A percentile compares a stretch with the other conserved stretches of the same genome.
phyloP scores from a whole-genome alignment of 2,888 invertebrate species.

The Diachrysia chrysitis region DNA sequence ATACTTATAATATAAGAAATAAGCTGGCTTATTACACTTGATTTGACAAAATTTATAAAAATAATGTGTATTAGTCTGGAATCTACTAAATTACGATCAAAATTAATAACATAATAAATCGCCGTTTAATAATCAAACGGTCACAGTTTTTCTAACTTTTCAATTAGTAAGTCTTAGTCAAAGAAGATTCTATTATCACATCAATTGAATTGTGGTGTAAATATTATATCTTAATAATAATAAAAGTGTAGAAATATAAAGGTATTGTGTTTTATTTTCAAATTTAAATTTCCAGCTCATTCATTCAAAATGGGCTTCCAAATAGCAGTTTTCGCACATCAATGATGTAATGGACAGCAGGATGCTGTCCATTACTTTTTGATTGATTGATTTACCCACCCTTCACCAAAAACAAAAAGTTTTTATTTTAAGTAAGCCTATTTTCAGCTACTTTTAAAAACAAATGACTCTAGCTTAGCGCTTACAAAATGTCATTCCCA shows the following conservation, averaged over 20 bases:
- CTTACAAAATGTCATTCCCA: too few relatives aligned
- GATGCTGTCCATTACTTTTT: too few relatives aligned
- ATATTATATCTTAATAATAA: conserved; percentile 30
- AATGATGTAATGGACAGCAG: too few relatives aligned
- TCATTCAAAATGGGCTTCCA: too few relatives aligned
- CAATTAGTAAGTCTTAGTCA: conserved; percentile 13
- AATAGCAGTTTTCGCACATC: too few relatives aligned
- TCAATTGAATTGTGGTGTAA: conserved; percentile 41
- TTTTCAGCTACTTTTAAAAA: too few relatives aligned
- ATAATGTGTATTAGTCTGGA: background rate
- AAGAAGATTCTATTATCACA: conserved; percentile 23
- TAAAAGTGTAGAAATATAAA: conserved; percentile 26
- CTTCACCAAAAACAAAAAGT: too few relatives aligned
- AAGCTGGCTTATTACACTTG: background rate
- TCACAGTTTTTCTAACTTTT: background rate
- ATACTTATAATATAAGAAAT: background rate
- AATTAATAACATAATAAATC: background rate
- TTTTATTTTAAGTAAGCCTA: too few relatives aligned
- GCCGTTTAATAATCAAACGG: background rate
- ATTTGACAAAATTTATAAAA: background rate
- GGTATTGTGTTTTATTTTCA: conserved; percentile 12
- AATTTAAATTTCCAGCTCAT: background rate
- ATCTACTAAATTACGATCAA: background rate
- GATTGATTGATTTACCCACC: too few relatives aligned
- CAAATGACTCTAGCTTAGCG: too few relatives aligned